Evolutionary conservation across 2,113 vertebrate genomes (phyloP), one percentile per base, ranked within the genome.

Genomic region (Lethenteron camtschaticum): DNA sequence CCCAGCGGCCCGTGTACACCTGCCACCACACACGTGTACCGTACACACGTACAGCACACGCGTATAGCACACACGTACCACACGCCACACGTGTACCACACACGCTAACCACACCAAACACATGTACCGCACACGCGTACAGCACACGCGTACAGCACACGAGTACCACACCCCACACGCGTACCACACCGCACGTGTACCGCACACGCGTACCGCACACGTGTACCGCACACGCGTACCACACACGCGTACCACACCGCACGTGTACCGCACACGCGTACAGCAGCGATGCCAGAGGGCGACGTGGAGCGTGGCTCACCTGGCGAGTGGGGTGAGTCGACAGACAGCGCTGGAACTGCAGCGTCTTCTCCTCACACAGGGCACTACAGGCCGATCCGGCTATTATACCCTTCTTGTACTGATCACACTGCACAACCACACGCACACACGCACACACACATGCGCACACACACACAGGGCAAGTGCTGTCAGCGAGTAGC

Each of bases 391-490:
- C 79, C 1, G 94, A 91, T 71, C 94, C 94, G 0, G 94, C 85
- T 76, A 99, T 94, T 14, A 96, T 85, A 3, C 94, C 94, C 70
- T 89, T 85, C 73, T 77, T 87, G 77, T 94, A 96, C 80, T 96
- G 89, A 75, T 99, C 88, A 8, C 94, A 99, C 94, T 99, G 81
- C 10, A 71, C 69, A 72, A 66, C 70, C 11, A 73, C 59, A 69
- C 60, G 68, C 58, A 72, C 68, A 71, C 71, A 57, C 24, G 4
- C 71, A 68, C 63, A 73, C 72, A 12, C 56, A 70, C 56, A 72
- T 72, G 71, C 68, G 9, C 57, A 69, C 57, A 71, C 56, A 70
- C 13, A 16, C 55, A 56, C 16, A 14, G 74, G 71, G 73, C 57
- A 72, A 66, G 56, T 70, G 72, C 71, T 56, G 68, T 11, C 20